Evolutionary conservation across 1,140 invertebrate genomes (phyloP).

Genomic region (Drosophila melanica): DNA sequence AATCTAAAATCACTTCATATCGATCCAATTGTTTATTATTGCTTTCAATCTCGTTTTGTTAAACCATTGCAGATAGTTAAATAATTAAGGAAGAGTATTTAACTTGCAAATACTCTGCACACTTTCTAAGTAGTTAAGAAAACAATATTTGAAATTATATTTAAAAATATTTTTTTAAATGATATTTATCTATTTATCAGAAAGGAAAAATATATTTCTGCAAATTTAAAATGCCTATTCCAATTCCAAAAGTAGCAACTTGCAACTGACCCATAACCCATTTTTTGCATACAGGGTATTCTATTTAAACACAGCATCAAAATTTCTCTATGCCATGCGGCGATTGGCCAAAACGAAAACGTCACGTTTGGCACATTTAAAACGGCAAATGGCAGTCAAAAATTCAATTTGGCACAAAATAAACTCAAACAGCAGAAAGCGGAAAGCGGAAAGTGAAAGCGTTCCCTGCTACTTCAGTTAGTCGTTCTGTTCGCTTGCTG

Average conservation of each 20-base stretch:
- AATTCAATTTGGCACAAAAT: slow-evolving; percentile 68
- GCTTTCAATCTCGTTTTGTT: not conserved
- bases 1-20: not conserved
- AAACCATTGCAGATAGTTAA: slow-evolving; percentile 1
- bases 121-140: no score
- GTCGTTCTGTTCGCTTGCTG: slow-evolving; percentile 15
- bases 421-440: slow-evolving; percentile 36
- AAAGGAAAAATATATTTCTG: no score
- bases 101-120: not conserved
- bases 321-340: not conserved
- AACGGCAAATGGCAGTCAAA: slow-evolving; percentile 27
- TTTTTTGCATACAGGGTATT: not conserved
- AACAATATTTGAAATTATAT: no score
- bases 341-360: slow-evolving; percentile 15
- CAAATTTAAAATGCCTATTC: no score
- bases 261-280: not conserved
- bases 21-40: not conserved
- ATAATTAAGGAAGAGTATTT: not conserved
- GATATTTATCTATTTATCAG: no score
- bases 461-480: slow-evolving; percentile 3
- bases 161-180: no score
- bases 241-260: no score
- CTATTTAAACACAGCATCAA: not conserved
- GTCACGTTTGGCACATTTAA: slow-evolving; percentile 67
- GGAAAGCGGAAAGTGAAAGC: slow-evolving; percentile 55